Base-by-base conservation (phyloP, 1,140 invertebrate species). In the Notospermus geniculatus region DNA sequence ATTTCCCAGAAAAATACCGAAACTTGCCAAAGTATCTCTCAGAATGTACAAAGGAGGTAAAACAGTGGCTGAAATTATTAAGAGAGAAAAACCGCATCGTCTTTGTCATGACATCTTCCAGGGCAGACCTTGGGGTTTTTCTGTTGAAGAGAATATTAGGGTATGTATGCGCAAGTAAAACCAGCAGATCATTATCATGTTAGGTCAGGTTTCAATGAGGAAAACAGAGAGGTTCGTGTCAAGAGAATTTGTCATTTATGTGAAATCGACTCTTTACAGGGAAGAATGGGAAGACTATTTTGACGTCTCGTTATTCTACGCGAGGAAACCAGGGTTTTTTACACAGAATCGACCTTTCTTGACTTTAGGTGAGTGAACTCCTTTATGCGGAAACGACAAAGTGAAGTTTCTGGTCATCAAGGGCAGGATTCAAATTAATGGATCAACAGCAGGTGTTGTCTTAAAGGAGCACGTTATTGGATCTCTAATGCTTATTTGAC, bases 281-380 rank as follows among this genome's bases (percentile, higher is more conserved):
- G 60, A 83, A 53, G 82, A 91, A 61, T 92, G 90, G 90, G 83
- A 77, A 57, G 82, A 87, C 2, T 83, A 87, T 41, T 92, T 92
- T 76, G 89, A 92, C 75, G 83, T 89, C 60, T 79, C 87, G 27
- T 71, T 91, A 11, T 90, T 86, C 69, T 88, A 83, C 80, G 88
- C 89, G 0, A 87, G 84, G 67, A 92, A 92, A 75, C 90, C 91
- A 15, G 87, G 86, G 0, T 92, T 92, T 76, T 92, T 92, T 65
- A 85, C 80, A 11, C 71, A 73, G 0, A 79, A 83, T 22, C 82
- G 85, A 53, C 84, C 86, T 2, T 91, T 90, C 72, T 75, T 69
- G 23, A 64, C 43, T 27, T 28, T 77, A 46, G 69, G 75, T 77
- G 60, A 68, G 22, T 17, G 36, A 23, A 22, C 29, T 45, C 22